These are phyloP conservation scores for Octomys mimax DNA, from an alignment of 2,797 vertebrate genomes.

Conservation along the genomic window DNA sequence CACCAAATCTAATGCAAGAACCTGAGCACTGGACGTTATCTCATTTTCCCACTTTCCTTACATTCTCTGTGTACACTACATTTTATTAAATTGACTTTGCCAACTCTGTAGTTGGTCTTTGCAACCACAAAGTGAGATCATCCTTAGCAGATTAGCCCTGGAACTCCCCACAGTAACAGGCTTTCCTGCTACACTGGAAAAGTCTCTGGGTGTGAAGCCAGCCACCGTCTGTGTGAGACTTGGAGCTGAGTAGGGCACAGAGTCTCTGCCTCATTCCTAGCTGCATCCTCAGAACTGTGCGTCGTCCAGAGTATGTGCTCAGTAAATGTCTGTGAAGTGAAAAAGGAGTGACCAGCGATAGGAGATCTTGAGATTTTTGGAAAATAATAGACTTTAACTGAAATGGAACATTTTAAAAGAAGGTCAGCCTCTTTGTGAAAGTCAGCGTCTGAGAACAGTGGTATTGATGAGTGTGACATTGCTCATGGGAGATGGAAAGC, in stretches of 20 bases:
- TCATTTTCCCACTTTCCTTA: neutral
- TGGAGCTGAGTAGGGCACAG: neutral
- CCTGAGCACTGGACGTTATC: neutral
- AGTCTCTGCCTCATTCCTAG: fast-evolving
- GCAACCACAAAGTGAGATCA: neutral
- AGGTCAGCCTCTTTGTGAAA: neutral
- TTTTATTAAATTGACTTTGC: neutral
- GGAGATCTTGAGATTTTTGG: neutral
- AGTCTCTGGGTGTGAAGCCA: no score
- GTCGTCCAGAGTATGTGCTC: neutral
- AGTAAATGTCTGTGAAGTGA: neutral
- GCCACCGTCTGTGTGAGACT: neutral
- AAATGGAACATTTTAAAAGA: neutral
- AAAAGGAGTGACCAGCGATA: neutral
- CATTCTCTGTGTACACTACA: neutral
- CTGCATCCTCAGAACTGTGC: neutral
- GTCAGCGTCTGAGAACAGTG: neutral
- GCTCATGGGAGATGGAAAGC: neutral
- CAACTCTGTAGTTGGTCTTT: neutral
- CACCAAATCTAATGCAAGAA: neutral
- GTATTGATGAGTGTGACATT: neutral
- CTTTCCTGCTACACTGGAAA: neutral
- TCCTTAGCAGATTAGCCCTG: neutral
- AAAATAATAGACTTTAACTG: neutral
- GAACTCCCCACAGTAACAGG: neutral